Percentiles rank a stretch among this genome's conserved stretches.
Conservation (phyloP, 2,113 vertebrate species). For the Gavia stellata region DNA sequence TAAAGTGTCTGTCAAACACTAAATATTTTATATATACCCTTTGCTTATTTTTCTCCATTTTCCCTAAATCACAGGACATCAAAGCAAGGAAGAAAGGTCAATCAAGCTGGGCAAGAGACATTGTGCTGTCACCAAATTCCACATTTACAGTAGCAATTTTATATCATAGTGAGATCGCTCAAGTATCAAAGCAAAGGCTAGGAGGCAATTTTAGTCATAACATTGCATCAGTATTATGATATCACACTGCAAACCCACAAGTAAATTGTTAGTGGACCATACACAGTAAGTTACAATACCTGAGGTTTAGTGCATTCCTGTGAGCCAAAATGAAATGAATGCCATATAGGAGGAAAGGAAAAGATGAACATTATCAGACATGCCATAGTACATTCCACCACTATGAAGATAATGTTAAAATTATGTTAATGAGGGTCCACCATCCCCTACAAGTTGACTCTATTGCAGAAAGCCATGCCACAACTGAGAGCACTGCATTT, state of each 20-base stretch:
- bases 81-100: not conserved
- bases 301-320: slow-evolving; percentile 97
- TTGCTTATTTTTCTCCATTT: not conserved
- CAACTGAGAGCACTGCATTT: not conserved
- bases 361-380: slow-evolving; percentile 88
- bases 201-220: slow-evolving; percentile 14
- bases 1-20: not conserved
- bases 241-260: slow-evolving; percentile 47
- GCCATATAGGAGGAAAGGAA: slow-evolving; percentile 87
- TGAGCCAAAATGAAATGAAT: slow-evolving; percentile 89
- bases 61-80: not conserved
- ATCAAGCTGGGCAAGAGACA: not conserved
- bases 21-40: not conserved
- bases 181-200: slow-evolving; percentile 7
- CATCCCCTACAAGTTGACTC: not conserved
- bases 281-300: slow-evolving; percentile 88
- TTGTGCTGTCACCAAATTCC: not conserved
- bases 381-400: slow-evolving; percentile 71
- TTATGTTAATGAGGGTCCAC: slow-evolving; percentile 45
- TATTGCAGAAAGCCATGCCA: slow-evolving; percentile 43
- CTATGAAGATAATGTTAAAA: slow-evolving; percentile 68
- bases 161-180: not conserved
- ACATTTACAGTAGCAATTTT: not conserved
- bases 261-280: slow-evolving; percentile 65
- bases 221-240: slow-evolving; percentile 1